These are phyloP conservation scores for Hirudinaria manillensis DNA, from an alignment of 2,888 invertebrate species.

Conservation along the genomic window DNA sequence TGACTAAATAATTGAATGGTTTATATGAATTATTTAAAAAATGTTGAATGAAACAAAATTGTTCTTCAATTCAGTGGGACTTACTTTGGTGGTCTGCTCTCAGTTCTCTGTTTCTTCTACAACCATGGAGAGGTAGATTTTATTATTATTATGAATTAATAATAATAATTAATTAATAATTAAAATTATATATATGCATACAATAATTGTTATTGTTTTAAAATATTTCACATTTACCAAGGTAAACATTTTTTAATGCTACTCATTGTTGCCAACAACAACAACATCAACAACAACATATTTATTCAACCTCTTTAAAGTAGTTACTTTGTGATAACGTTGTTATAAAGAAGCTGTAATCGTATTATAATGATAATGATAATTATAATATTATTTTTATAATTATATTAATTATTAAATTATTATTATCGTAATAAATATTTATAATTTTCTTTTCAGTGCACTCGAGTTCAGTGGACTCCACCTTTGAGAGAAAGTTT, in stretches of 20 bases:
- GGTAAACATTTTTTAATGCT: too few relatives aligned
- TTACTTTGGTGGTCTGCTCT: constrained; percentile 68
- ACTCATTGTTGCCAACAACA: constrained; percentile 22
- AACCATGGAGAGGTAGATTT: constrained; percentile 69
- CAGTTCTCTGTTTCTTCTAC: constrained; percentile 68
- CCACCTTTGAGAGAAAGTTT: constrained; percentile 80
- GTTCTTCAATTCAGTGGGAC: constrained; percentile 60
- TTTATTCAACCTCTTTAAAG: too few relatives aligned
- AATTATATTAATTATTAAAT: too few relatives aligned
- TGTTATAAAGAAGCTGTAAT: too few relatives aligned
- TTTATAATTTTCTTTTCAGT: constrained; percentile 40
- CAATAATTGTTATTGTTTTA: too few relatives aligned
- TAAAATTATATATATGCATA: too few relatives aligned
- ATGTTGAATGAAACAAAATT: neutral
- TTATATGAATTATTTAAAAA: too few relatives aligned
- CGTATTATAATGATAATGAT: constrained; percentile 16
- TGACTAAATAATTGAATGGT: neutral
- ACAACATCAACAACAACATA: too few relatives aligned
- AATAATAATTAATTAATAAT: too few relatives aligned
- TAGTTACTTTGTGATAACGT: too few relatives aligned
- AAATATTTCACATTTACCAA: too few relatives aligned
- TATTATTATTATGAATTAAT: neutral
- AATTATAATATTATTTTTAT: too few relatives aligned
- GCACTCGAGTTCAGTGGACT: constrained; percentile 76
- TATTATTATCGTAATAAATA: neutral